Evolutionary conservation across 2,888 invertebrate genomes (phyloP).

Genomic region (Polydrusus cervinus): DNA sequence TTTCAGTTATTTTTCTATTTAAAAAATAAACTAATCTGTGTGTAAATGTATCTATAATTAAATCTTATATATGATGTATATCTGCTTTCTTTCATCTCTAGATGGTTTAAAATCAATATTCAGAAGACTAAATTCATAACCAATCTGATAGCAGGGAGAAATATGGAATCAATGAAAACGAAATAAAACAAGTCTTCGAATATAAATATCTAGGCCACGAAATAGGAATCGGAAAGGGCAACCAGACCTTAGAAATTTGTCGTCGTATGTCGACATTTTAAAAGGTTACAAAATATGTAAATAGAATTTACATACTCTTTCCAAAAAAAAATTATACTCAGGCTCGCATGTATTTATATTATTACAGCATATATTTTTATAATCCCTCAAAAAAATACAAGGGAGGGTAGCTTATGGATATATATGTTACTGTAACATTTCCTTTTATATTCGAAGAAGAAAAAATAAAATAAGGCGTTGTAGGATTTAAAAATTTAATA

Average conservation of each 20-base stretch:
- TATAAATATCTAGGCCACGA: neutral
- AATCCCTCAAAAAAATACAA: neutral
- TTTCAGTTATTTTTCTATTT: too few relatives aligned
- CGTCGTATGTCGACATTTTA: neutral
- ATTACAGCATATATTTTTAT: too few relatives aligned
- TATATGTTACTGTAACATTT: neutral
- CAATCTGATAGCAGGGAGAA: neutral
- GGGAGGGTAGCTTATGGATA: neutral
- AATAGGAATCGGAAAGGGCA: neutral
- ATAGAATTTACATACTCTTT: neutral
- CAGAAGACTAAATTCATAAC: slow-evolving; percentile 7
- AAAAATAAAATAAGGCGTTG: too few relatives aligned
- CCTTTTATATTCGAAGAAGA: too few relatives aligned
- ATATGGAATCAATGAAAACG: slow-evolving; percentile 6
- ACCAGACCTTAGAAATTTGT: neutral
- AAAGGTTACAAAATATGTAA: neutral
- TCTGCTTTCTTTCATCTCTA: neutral
- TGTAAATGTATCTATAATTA: too few relatives aligned
- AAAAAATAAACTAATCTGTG: too few relatives aligned
- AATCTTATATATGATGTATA: too few relatives aligned
- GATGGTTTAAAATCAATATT: slow-evolving; percentile 1
- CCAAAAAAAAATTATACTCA: too few relatives aligned
- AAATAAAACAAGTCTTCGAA: slow-evolving; percentile 9
- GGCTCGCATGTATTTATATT: too few relatives aligned
- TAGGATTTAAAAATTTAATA: too few relatives aligned